These are phyloP conservation scores for Psittacara wagleri DNA, from an alignment of 2,113 vertebrate species.

Conservation along the genomic window DNA sequence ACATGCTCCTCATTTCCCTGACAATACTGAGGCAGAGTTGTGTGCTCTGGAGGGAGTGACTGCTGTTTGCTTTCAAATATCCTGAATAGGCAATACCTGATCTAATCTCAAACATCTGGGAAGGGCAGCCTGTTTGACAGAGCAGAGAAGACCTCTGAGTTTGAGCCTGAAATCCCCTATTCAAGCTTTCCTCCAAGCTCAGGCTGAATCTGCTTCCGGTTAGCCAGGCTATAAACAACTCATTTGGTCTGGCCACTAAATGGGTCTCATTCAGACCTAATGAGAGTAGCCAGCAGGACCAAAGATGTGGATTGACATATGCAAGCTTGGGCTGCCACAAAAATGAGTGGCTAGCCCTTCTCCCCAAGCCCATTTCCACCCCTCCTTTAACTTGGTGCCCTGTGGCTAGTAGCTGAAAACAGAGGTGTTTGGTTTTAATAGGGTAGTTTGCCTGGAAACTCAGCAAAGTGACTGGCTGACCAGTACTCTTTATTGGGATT, in stretches of 20 bases:
- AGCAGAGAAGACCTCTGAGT: background rate
- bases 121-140: background rate
- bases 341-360: fast-evolving
- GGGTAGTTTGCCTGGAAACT: background rate
- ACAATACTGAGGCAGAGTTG: background rate
- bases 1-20: background rate
- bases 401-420: background rate
- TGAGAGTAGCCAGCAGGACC: background rate
- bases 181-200: background rate
- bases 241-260: background rate
- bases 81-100: background rate
- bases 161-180: background rate
- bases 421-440: background rate
- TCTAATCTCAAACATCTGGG: background rate
- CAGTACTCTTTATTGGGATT: background rate
- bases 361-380: background rate
- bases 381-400: background rate
- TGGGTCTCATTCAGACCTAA: background rate
- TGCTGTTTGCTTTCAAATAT: background rate
- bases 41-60: background rate
- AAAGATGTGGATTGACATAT: background rate
- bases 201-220: background rate
- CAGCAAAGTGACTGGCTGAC: background rate
- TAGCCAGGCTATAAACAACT: background rate
- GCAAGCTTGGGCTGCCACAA: background rate